Conservation (phyloP, 1,140 invertebrate species). For the Nasonia giraulti region DNA sequence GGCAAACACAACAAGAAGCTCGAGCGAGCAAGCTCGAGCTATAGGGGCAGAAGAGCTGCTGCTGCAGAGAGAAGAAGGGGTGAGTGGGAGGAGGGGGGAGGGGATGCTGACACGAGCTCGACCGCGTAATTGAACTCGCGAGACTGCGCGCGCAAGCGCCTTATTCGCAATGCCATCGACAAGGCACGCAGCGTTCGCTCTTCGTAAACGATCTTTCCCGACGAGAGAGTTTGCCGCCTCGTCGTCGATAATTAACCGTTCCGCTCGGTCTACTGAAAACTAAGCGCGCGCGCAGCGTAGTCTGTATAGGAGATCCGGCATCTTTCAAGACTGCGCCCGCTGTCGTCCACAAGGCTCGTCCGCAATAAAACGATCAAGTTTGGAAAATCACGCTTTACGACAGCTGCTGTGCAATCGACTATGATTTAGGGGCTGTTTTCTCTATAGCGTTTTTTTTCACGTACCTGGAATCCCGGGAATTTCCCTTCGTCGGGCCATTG, state of each 20-base stretch:
- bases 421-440: no score
- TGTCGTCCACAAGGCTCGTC: no score
- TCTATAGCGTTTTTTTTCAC: not conserved
- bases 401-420: no score
- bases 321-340: no score
- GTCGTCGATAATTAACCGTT: not conserved
- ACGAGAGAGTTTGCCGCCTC: not conserved
- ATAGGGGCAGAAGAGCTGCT: slow-evolving; percentile 3
- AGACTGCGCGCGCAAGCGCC: not conserved
- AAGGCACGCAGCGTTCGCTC: not conserved
- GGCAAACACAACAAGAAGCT: slow-evolving; percentile 59
- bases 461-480: slow-evolving; percentile 56
- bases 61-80: not conserved
- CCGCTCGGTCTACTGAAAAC: no score
- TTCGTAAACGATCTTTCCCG: slow-evolving; percentile 17
- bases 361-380: no score
- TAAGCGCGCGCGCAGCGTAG: no score
- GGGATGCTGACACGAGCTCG: slow-evolving; percentile 32
- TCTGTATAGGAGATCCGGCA: no score
- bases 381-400: no score
- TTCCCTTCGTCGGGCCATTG: slow-evolving; percentile 58
- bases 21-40: not conserved
- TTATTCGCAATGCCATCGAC: slow-evolving; percentile 11
- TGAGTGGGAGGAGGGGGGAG: not conserved
- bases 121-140: not conserved